Base-by-base conservation (phyloP, 2,797 vertebrate genomes). In the Lophura swinhoii region DNA sequence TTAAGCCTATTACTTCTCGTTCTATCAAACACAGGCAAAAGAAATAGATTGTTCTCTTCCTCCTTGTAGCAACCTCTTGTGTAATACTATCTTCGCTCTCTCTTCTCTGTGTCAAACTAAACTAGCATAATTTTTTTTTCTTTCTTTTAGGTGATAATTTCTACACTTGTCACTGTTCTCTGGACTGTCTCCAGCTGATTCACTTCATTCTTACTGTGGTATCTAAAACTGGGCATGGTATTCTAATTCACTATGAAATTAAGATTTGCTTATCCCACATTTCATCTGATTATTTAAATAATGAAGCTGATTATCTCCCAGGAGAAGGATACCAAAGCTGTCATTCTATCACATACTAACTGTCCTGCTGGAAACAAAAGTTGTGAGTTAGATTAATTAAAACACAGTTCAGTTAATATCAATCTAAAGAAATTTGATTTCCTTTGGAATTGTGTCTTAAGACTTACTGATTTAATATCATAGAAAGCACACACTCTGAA, bases 11-110 rank as follows among this genome's bases (percentile, higher is more conserved):
- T 92, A 84, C 56, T 94, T 86, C 83, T 91, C 88, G 83, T 92
- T 89, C 77, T 79, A 71, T 84, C 88, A 91, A 94, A 90, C 64
- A 91, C 1, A 88, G 56, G 59, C 43, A 91, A 84, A 77, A 31
- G 48, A 94, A 96, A 92, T 81, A 92, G 85, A 94, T 90, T 86
- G 83, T 78, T 91, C 89, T 84, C 56, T 72, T 92, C 76, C 80
- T 95, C 70, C 79, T 88, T 92, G 91, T 53, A 90, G 70, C 43
- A 92, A 91, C 77, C 60, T 84, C 70, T 90, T 79, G 39, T 91
- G 58, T 79, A 88, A 70, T 7, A 89, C 75, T 60, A 39, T 86
- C 87, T 91, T 82, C 1, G 0, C 29, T 95, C 74, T 88, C 37
- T 90, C 53, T 91, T 84, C 82, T 88, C 64, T 86, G 41, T 88